Percentiles rank a stretch among this genome's conserved stretches.
These are phyloP conservation scores for Anabas testudineus DNA, from an alignment of 2,797 vertebrate species.

Conservation along the genomic window DNA sequence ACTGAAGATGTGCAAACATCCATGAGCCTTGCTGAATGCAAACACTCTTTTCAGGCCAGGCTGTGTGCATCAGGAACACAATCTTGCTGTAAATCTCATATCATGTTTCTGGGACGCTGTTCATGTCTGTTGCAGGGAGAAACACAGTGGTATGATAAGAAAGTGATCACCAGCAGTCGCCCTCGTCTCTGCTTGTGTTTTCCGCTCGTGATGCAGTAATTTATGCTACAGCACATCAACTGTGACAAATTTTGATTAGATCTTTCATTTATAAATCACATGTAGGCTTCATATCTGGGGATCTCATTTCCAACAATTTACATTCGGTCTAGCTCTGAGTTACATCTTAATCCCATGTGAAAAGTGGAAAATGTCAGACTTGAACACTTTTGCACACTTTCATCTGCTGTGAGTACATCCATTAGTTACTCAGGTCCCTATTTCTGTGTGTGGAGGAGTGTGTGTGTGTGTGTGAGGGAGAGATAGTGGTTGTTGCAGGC, in stretches of 20 bases:
- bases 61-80: background rate
- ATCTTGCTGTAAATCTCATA: background rate
- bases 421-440: conserved; percentile 27
- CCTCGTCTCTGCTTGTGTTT: background rate
- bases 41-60: background rate
- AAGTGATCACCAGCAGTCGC: background rate
- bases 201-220: conserved; percentile 19
- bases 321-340: conserved; percentile 22
- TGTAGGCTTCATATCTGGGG: conserved; percentile 21
- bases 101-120: background rate
- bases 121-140: background rate
- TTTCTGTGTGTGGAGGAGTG: conserved; percentile 4
- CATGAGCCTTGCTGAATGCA: no score
- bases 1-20: conserved; percentile 18
- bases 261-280: conserved; percentile 36
- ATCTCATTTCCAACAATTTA: conserved; percentile 38
- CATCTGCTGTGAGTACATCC: conserved; percentile 21
- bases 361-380: conserved; percentile 47
- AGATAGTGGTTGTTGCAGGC: conserved; percentile 28
- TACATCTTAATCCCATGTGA: conserved; percentile 32
- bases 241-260: conserved; percentile 42
- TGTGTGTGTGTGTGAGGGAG: background rate
- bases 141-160: background rate
- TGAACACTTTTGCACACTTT: conserved; percentile 18
- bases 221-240: conserved; percentile 20